Conservation (phyloP, 2,113 vertebrate genomes). For the Nematolebias whitei region DNA sequence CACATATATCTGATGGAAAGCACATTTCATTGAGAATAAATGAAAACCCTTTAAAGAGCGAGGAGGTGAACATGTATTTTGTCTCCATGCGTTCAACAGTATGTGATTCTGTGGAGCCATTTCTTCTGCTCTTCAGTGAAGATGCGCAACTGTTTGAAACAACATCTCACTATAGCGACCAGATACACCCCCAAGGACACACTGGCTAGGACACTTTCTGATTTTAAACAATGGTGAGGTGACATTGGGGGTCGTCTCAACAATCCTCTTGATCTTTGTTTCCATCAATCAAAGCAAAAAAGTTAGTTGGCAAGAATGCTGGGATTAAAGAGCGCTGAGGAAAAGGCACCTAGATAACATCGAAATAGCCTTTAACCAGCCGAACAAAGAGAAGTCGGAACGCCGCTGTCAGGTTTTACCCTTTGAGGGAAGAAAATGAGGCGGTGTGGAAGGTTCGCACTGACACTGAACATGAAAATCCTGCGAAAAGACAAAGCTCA, state of each 20-base stretch:
- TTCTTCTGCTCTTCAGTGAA: constrained; percentile 37
- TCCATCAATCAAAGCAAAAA: constrained; percentile 34
- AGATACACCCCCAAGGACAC: constrained; percentile 28
- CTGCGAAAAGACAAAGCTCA: constrained; percentile 51
- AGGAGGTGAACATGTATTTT: constrained; percentile 51
- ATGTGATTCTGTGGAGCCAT: constrained; percentile 54
- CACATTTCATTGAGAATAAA: constrained; percentile 58
- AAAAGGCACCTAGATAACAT: constrained; percentile 22
- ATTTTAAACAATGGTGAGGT: constrained; percentile 45
- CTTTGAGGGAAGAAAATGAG: constrained; percentile 37
- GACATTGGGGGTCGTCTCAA: constrained; percentile 11
- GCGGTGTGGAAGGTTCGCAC: background rate
- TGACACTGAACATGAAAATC: constrained; percentile 25
- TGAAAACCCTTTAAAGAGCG: constrained; percentile 51
- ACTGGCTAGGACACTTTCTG: constrained; percentile 40
- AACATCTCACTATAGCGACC: constrained; percentile 18
- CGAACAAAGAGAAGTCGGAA: constrained; percentile 16
- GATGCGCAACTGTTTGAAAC: constrained; percentile 10
- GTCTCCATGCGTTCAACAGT: constrained; percentile 66
- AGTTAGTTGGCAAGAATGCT: constrained; percentile 14
- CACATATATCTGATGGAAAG: constrained; percentile 18
- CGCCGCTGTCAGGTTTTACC: constrained; percentile 20
- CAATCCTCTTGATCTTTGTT: constrained; percentile 35
- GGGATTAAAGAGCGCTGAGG: constrained; percentile 32
- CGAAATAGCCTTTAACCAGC: constrained; percentile 33